Percentiles rank a stretch among this genome's conserved stretches.
Evolutionary conservation across 2,797 vertebrate species (phyloP).

Genomic region (Vespertilio murinus): DNA sequence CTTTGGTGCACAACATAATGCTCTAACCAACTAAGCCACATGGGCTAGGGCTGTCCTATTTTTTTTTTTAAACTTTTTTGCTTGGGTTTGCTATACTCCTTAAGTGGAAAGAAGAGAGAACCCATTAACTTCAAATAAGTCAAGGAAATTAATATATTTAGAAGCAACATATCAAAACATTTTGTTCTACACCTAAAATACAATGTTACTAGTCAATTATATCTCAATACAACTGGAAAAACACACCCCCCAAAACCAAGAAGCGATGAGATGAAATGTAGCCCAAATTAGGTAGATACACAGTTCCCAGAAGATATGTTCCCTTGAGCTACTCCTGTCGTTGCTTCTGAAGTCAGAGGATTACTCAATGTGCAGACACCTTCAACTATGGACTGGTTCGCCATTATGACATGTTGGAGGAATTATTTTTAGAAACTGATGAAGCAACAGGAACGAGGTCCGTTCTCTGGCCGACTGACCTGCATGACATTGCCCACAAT

Average conservation of each 20-base stretch:
- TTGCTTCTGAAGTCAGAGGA: not conserved
- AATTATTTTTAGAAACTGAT: not conserved
- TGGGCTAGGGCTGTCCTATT: not conserved
- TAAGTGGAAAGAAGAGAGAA: not conserved
- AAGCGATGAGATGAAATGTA: slow-evolving; percentile 14
- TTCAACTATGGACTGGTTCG: not conserved
- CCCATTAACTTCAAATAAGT: not conserved
- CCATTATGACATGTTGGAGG: not conserved
- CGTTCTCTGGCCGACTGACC: slow-evolving; percentile 82
- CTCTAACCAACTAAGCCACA: not conserved
- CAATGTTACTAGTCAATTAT: not conserved
- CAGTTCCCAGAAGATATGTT: not conserved
- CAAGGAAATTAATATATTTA: not conserved
- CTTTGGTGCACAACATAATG: not conserved
- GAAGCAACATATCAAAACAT: not conserved
- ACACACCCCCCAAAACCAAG: not conserved
- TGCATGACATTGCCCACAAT: slow-evolving; percentile 94
- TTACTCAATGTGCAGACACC: not conserved
- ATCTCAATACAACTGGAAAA: not conserved
- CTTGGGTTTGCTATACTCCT: not conserved
- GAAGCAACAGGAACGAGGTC: not conserved
- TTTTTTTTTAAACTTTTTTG: not conserved
- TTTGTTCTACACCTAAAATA: not conserved
- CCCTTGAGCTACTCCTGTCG: not conserved
- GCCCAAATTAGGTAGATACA: not conserved